Evolutionary conservation across 2,888 invertebrate genomes (phyloP), one percentile per base, ranked within the genome.

Genomic region (Macrosoma leucophasiata): DNA sequence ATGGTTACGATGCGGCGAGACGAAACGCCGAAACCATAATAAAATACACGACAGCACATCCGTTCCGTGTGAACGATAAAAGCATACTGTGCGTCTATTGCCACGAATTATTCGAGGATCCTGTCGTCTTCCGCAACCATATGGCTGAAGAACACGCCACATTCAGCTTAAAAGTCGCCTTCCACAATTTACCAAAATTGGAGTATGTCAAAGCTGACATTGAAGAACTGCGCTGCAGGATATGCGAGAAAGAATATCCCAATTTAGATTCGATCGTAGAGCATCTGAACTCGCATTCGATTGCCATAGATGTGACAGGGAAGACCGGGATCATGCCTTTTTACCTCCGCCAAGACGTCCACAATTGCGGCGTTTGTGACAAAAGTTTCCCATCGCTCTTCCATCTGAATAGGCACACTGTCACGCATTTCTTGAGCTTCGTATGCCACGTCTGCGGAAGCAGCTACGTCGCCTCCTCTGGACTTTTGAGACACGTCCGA

Each of bases 1-100:
- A 71, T 50, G 52, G 50, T 48, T 64, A 61, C 49, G 78, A 77
- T 58, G 70, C 75, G 41, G 63, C 75, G 52, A 64, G 79, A 47
- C 52, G 61, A 43, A 82, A 82, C 64, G 79, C 79, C 43, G 73
- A 71, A 54, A 60, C 55, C 33, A 60, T 82, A 41, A 55, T 82
- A 45, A 63, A 69, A 37, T 63, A 57, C 61, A 70, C 78, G n/a
- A 81, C 79, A 41, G 81, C 78, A 17, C 76, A 71, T 48, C 81
- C 81, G 20, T 82, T 82, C 62, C 58, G 79, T 38, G 77, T 81
- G 24, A 75, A 75, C 57, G 74, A 76, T 59, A 81, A 74, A 39
- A 70, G 71, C 10, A 70, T 79, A 53, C 62, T 78, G 28, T 82
- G 82, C 64, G 79, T 79, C 33, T 79, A 73, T 64, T 82, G 79